Conservation (phyloP, 92 coral and sea anemone genomes). For the Siderastrea siderea region DNA sequence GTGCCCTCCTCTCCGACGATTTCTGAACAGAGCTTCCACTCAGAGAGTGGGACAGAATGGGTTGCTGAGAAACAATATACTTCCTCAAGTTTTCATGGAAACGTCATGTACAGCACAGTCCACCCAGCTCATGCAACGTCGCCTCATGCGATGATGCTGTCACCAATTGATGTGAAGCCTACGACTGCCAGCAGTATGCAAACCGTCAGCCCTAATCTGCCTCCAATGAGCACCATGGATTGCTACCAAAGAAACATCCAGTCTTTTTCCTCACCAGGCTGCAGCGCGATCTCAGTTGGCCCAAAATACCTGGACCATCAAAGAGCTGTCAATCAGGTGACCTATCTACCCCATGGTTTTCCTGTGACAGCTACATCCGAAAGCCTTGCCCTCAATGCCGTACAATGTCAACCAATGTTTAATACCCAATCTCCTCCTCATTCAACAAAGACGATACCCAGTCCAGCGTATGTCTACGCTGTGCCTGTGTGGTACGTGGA, state of each 20-base stretch:
- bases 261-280: neutral
- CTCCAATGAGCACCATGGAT: neutral
- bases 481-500: constrained; percentile 50
- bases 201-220: neutral
- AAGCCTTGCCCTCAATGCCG: neutral
- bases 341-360: constrained; percentile 22
- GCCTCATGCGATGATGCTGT: constrained; percentile 1
- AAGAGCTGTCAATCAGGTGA: neutral
- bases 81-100: neutral
- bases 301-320: constrained; percentile 22
- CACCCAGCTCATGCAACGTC: neutral
- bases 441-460: constrained; percentile 18
- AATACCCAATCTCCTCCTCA: constrained; percentile 27
- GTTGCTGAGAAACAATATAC: neutral
- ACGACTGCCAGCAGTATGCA: constrained; percentile 1
- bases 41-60: constrained; percentile 17
- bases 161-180: neutral
- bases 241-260: constrained; percentile 20
- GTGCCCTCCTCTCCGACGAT: constrained; percentile 21
- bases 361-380: neutral
- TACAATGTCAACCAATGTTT: constrained; percentile 25
- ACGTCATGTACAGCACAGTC: neutral
- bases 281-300: neutral
- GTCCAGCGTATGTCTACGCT: constrained; percentile 25
- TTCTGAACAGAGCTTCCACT: neutral